Evolutionary conservation across 2,113 vertebrate species (phyloP).

Genomic region (Neopipo cinnamomea): DNA sequence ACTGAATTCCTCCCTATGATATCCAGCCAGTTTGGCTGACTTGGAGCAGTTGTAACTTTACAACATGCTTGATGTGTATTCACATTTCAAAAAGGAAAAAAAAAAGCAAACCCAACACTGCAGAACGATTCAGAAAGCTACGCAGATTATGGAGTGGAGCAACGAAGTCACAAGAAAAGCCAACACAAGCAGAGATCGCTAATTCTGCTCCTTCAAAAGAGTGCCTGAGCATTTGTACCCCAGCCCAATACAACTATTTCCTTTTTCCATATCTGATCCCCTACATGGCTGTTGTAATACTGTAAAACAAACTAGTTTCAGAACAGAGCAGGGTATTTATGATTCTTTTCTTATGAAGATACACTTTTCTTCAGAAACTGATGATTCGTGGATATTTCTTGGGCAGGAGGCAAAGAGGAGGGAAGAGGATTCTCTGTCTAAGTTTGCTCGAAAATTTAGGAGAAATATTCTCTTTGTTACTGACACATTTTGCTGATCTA

Average conservation of each 20-base stretch:
- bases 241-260: neutral
- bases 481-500: neutral
- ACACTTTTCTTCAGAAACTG: neutral
- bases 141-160: neutral
- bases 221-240: neutral
- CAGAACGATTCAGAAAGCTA: slow-evolving; percentile 1
- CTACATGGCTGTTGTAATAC: neutral
- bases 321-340: neutral
- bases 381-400: neutral
- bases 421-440: neutral
- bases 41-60: neutral
- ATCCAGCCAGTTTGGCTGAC: slow-evolving; percentile 28
- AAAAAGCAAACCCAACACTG: neutral
- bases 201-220: neutral
- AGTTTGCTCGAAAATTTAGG: neutral
- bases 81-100: neutral
- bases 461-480: neutral
- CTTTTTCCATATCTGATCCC: neutral
- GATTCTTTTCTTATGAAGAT: neutral
- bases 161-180: neutral
- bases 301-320: neutral
- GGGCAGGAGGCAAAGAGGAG: neutral
- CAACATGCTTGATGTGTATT: slow-evolving; percentile 10
- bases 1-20: slow-evolving; percentile 37
- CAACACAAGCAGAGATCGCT: neutral